Evolutionary conservation across 2,888 invertebrate genomes (phyloP), one percentile per base, ranked within the genome.

Genomic region (Masnerella sp.): DNA sequence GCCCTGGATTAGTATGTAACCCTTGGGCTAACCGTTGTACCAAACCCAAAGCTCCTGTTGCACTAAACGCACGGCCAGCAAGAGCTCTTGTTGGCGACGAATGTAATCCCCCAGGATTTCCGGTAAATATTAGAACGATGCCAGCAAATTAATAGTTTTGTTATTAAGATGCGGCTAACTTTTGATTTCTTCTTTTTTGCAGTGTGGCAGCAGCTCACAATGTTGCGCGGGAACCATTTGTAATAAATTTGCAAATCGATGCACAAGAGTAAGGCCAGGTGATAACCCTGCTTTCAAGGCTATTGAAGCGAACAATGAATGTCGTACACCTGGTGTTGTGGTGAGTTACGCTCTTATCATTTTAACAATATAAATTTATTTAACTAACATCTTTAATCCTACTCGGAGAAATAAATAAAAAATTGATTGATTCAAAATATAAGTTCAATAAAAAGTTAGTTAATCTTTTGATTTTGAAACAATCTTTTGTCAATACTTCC

Each of bases 1-100:
- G 68, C 12, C 1, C 5, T 2, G 68, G 68, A 45, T 68, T 68
- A 52, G 11, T 45, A 20, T 68, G 68, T 68, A 68, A 68, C 9
- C 59, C 59, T 0, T 68, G 68, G 68, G 68, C 68, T 18, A 17
- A 14, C 20, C 42, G 68, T 11, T 68, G 68, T 68, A 59, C 68
- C 5, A 25, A 0, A 49, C 56, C 59, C 2, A 58, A 28, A 59
- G 43, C 49, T 12, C 18, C 32, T 11, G 18, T 25, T 12, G 17
- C 17, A 18, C 5, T 28, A 28, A 2, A 28, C 8, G 2, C 8
- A n/a, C 25, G 28, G 15, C 12, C 14, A 2, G 14, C 20, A 2
- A 45, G 58, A 25, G 42, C 42, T 20, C 25, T 40, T n/a, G 20
- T 1, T n/a, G 64, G 47, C 9, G 42, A 3, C 17, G 40, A 7